Evolutionary conservation across 2,797 vertebrate genomes (phyloP), one percentile per base, ranked within the genome.

Genomic region (Threskiornis aethiopicus): DNA sequence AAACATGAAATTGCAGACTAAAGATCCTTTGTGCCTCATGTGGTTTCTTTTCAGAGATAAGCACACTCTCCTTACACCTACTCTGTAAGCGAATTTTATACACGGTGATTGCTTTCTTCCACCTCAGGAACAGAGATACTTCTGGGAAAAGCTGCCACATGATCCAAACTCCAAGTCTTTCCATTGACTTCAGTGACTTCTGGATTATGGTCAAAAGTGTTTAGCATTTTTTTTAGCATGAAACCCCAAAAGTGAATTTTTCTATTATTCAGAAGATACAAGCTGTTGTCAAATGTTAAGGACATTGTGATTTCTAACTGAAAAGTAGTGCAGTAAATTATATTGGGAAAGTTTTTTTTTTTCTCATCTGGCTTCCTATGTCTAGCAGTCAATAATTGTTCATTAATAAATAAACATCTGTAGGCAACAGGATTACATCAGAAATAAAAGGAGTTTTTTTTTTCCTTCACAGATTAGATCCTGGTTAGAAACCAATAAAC

Each of bases 401-500:
- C 58, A 42, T 71, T 75, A 92, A 76, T 69, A 86, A 70, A 76
- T 76, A 9, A 57, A 80, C 3, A 7, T 84, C 71, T 92, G 39
- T 55, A 82, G 54, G 64, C 46, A 86, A 55, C 25, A 88, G 31
- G 65, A 83, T 95, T 94, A 46, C 52, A 71, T 86, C 37, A 90
- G 83, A 94, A 95, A 91, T 73, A 13, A 92, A 96, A 94, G 11
- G 10, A 94, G 11, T 10, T 0, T 73, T 84, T 73, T 84, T 81
- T 75, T 93, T 49, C 14, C 33, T 94, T 96, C 82, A 82, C 84
- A 90, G 71, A 93, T 96, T 96, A 90, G 85, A 82, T 89, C 89
- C 87, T 95, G 58, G 19, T 92, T 89, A 93, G 66, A 94, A 97
- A 95, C 7, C 25, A 92, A 91, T 69, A 87, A 97, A 87, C 44